Evolutionary conservation across 2,888 invertebrate genomes (phyloP).

Genomic region (Acrobasis repandana): DNA sequence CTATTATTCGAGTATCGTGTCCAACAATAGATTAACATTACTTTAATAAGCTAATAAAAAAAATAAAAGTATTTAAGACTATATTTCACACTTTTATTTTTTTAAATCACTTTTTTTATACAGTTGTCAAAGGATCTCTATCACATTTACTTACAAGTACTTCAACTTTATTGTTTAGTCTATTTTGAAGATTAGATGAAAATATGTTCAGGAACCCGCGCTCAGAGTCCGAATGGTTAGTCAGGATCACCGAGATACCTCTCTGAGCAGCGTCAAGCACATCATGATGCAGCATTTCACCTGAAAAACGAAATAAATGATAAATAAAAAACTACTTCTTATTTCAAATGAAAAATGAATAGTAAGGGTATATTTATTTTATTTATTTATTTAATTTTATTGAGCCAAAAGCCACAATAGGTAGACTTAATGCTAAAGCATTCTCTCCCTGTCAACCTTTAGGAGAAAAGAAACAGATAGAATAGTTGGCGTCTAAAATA

Average conservation of each 20-base stretch:
- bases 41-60: conserved; percentile 33
- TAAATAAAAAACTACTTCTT: neutral
- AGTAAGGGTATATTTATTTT: no score
- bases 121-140: conserved; percentile 89
- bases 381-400: no score
- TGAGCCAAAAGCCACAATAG: no score
- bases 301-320: conserved; percentile 44
- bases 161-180: conserved; percentile 77
- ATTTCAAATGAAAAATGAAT: no score
- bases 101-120: conserved; percentile 62
- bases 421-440: no score
- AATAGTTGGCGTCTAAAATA: no score
- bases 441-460: no score
- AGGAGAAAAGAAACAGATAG: no score
- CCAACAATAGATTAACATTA: neutral
- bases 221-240: conserved; percentile 97
- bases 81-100: conserved; percentile 15
- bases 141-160: conserved; percentile 88
- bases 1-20: conserved; percentile 33
- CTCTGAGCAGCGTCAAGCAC: conserved; percentile 92
- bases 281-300: conserved; percentile 98
- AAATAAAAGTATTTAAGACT: conserved; percentile 3
- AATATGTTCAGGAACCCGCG: conserved; percentile 91
- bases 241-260: conserved; percentile 91
- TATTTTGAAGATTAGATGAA: conserved; percentile 53